Evolutionary conservation across 2,797 vertebrate genomes (phyloP), one percentile per base, ranked within the genome.

Genomic region (Menidia menidia): DNA sequence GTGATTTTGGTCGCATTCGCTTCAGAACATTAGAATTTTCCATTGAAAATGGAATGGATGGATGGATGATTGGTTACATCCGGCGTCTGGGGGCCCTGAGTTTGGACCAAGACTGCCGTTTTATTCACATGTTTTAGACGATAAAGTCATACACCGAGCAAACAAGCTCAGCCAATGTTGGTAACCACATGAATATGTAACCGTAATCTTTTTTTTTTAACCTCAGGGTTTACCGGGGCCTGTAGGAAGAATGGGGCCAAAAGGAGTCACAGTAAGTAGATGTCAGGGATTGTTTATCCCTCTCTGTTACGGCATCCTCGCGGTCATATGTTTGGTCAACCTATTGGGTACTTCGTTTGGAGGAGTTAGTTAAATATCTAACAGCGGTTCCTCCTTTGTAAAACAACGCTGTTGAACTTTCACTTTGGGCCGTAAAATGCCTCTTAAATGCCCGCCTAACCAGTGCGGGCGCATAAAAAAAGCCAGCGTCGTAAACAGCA

Each of bases 151-250:
- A 53, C 31, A 0, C 51, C 15, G 25, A 53, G 51, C 25, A 44
- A 45, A 25, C 54, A 1, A 42, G 8, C 16, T 55, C 7, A 71
- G 47, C 5, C 1, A 0, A 0, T 54, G 53, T 68, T 60, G 81
- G 59, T 74, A 78, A 83, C 57, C 48, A 64, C 64, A 60, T 65
- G 66, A 68, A 70, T 87, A 4, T 91, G 55, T 83, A 25, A 25
- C 25, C 25, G 25, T 25, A 25, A 25, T 25, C 25, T 25, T 78
- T 64, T 90, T 77, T 14, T 71, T 2, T 77, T 95, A 4, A 53
- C 90, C 95, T 80, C 81, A 99, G 98, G 98, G 98, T 61, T 95
- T 98, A 79, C 96, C 97, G 71, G 98, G 98, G 78, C 96, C 96
- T 32, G 77, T 97, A 94, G 98, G 98, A 78, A 94, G 90, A 74